Evolutionary conservation across 2,888 invertebrate species (phyloP).

Genomic region (Apantesis nais): DNA sequence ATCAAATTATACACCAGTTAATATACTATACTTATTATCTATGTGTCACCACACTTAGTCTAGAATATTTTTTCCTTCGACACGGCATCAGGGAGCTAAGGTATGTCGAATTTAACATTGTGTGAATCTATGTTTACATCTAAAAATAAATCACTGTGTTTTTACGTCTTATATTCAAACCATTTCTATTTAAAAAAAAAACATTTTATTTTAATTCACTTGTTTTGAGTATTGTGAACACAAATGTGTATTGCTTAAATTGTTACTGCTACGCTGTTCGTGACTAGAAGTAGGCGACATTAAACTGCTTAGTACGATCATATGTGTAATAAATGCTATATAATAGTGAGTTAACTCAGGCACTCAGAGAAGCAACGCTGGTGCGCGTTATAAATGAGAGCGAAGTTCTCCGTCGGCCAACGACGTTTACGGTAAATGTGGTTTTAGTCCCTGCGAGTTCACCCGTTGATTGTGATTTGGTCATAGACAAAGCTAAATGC

Average conservation of each 20-base stretch:
- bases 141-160: constrained; percentile 1
- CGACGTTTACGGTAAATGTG: too few species aligned
- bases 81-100: constrained; percentile 79
- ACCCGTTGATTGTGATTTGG: too few species aligned
- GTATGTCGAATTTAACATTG: constrained; percentile 63
- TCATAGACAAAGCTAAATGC: too few species aligned
- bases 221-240: constrained; percentile 3
- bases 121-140: constrained; percentile 31
- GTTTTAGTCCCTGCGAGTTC: too few species aligned
- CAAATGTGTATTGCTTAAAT: constrained; percentile 3
- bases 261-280: neutral
- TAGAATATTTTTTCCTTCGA: constrained; percentile 62
- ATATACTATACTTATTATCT: constrained; percentile 16
- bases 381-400: too few species aligned
- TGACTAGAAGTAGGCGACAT: neutral
- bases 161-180: neutral
- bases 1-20: constrained; percentile 3
- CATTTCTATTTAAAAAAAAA: neutral
- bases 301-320: neutral
- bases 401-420: too few species aligned
- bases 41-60: constrained; percentile 46
- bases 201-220: neutral
- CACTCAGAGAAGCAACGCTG: too few species aligned
- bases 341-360: too few species aligned
- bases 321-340: too few species aligned